Base-by-base conservation (phyloP, 2,797 vertebrate species). In the Gymnodraco acuticeps region DNA sequence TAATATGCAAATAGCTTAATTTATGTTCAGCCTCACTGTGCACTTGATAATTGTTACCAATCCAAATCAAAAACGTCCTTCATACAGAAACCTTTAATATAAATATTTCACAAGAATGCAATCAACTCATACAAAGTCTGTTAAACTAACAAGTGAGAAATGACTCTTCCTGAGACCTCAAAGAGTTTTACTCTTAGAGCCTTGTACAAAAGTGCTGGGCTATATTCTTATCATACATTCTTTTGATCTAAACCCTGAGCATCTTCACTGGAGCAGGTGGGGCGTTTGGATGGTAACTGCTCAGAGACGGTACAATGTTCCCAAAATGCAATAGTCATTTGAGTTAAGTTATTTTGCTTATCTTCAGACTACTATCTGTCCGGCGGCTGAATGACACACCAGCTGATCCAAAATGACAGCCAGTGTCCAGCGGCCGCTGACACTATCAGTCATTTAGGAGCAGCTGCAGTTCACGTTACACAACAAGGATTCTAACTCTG, bases 351-450 rank as follows among this genome's bases (percentile, higher is more conserved):
- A 7, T 64, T 65, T 33, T 17, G 73, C 58, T 47, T 38, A 61
- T 78, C 73, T 63, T 53, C 48, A 5, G 76, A 69, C 66, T 48
- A 5, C 68, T 31, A n/a, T 59, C 41, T 12, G 10, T 70, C 86
- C 71, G 23, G 4, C 11, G 17, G 83, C 82, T 89, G 82, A 92
- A 85, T 84, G 88, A 82, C 87, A 85, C 64, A 10, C 5, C 16
- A 11, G 55, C 67, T 78, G 78, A 90, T 89, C 51, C 78, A 90
- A 73, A 79, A 84, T 69, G 87, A 76, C 89, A 89, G 86, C 78
- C 43, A 65, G 65, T 76, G 80, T 85, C 85, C 77, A 75, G 75
- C 74, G 5, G 68, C 51, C 78, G 61, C 82, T 73, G 62, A 67
- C 72, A 60, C 54, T 15, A 76, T 81, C 47, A 75, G 82, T 79